Evolutionary conservation across 2,888 invertebrate genomes (phyloP).

Genomic region (Muscina levida): DNA sequence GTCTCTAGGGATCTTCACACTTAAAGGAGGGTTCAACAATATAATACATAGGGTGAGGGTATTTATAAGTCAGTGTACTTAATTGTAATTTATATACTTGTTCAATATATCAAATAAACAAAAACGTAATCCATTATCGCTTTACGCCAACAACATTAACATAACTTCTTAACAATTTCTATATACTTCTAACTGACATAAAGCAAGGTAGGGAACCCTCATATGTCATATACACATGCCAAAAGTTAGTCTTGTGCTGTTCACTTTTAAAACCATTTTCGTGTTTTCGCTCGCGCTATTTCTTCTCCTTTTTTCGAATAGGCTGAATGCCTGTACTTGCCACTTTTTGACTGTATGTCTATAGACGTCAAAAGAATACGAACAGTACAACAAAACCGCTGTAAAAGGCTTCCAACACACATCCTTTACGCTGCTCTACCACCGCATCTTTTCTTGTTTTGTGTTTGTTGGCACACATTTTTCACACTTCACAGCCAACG

Average conservation of each 20-base stretch:
- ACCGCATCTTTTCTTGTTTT: background rate
- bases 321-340: background rate
- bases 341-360: background rate
- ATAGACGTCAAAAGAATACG: background rate
- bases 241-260: background rate
- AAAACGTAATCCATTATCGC: too few species aligned
- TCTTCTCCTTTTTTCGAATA: slow-evolving; percentile 1
- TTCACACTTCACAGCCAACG: slow-evolving; percentile 20
- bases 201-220: background rate
- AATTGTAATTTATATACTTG: too few species aligned
- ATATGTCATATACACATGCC: background rate
- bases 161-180: too few species aligned
- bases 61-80: too few species aligned
- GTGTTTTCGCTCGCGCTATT: slow-evolving; percentile 39
- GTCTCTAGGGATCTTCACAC: too few species aligned
- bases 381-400: background rate
- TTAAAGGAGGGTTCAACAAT: too few species aligned
- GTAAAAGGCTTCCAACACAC: background rate
- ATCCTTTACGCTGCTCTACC: background rate
- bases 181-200: too few species aligned
- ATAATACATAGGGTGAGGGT: too few species aligned
- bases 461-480: slow-evolving; percentile 21
- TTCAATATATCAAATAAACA: too few species aligned
- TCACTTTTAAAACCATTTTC: slow-evolving; percentile 50
- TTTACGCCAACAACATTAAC: too few species aligned